Percentiles rank a stretch among this genome's conserved stretches.
Conservation (phyloP, 2,888 invertebrate genomes). For the Gibbula magus region DNA sequence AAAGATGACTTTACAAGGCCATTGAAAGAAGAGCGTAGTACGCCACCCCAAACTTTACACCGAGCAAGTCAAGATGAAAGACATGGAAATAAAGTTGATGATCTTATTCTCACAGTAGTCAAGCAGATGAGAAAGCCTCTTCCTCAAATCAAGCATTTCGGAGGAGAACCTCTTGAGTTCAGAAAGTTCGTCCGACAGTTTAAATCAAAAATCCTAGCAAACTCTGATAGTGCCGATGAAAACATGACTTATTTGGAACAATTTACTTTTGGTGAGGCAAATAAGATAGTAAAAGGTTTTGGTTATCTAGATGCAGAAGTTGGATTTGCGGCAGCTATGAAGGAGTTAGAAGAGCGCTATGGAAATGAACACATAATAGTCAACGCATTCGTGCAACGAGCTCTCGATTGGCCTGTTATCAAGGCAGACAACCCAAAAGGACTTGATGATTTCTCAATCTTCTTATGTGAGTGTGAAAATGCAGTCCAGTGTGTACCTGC, state of each 20-base stretch:
- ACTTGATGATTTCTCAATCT: background rate
- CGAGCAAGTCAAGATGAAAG: too few species aligned
- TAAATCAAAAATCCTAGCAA: constrained; percentile 11
- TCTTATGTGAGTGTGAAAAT: background rate
- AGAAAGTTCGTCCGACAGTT: constrained; percentile 29
- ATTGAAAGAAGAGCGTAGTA: too few species aligned
- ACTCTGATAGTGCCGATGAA: constrained; percentile 25
- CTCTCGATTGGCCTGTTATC: background rate
- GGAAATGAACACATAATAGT: constrained; percentile 10
- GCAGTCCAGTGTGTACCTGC: background rate
- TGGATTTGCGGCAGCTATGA: background rate
- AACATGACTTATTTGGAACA: constrained; percentile 23
- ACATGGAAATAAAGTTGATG: too few species aligned
- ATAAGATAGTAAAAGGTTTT: constrained; percentile 3
- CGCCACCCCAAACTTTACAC: too few species aligned
- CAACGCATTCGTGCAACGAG: background rate
- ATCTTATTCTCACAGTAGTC: background rate
- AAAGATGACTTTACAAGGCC: too few species aligned
- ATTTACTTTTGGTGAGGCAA: constrained; percentile 21
- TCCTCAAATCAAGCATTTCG: constrained; percentile 36
- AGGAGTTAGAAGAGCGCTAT: background rate
- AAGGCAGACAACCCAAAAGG: background rate
- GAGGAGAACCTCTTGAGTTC: constrained; percentile 36
- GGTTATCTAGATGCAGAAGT: background rate
- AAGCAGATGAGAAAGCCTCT: constrained; percentile 28